Evolutionary conservation across 2,113 vertebrate genomes (phyloP), one percentile per base, ranked within the genome.

Genomic region (Gymnogyps californianus): DNA sequence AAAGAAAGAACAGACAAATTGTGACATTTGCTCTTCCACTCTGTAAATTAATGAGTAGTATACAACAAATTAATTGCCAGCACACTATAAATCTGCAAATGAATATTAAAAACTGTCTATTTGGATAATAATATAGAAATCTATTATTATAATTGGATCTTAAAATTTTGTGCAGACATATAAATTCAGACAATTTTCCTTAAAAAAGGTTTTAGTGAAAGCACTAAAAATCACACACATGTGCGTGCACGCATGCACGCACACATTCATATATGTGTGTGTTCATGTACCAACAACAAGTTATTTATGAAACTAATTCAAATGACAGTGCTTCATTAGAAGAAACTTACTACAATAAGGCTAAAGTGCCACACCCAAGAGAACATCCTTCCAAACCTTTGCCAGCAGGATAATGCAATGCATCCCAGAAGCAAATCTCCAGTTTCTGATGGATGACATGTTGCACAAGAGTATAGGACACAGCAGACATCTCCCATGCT

Each of bases 361-460:
- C 94, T 98, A 93, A 55, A 55, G 93, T 96, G 89, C 95, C 97
- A 97, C 96, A 94, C 91, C 57, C 65, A 65, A 94, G 94, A 97
- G 79, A 97, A 95, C 94, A 91, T 93, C 93, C 93, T 97, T 96
- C 97, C 96, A 97, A 97, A 97, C 96, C 93, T 97, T 98, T 97
- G 95, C 91, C 96, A 97, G 95, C 92, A 97, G 97, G 97, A 96
- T 95, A 98, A 97, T 97, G 96, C 93, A 96, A 97, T 93, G 96
- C 98, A 96, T 97, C 97, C 97, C 96, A 97, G 96, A 97, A 97
- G 96, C 96, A 97, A 98, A 98, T 97, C 98, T 97, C 97, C 95
- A 97, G 96, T 95, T 97, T 98, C 95, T 96, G 97, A 97, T 86
- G 97, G 96, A 95, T 97, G 96, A 98, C 77, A 96, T 96, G 96